Conservation (phyloP, 2,797 vertebrate genomes). For the Diglossa cyanea region DNA sequence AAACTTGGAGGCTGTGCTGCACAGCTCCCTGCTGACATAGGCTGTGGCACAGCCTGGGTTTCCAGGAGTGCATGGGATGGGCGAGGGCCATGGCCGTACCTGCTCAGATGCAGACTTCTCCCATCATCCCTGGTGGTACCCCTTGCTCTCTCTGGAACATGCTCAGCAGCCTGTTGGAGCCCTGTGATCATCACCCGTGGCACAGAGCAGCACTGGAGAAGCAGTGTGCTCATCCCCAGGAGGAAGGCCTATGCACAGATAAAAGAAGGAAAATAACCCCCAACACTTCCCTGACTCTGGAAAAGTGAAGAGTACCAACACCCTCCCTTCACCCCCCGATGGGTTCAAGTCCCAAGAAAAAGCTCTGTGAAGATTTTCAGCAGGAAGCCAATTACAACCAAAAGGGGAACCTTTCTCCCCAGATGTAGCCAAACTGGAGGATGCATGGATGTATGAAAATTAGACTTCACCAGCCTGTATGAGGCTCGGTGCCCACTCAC, state of each 20-base stretch:
- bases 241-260: neutral
- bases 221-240: no score
- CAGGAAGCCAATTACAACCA: neutral
- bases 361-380: neutral
- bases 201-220: neutral
- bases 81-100: fast-evolving
- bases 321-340: fast-evolving
- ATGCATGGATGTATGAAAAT: neutral
- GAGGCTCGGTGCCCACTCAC: neutral
- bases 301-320: neutral
- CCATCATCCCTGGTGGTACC: neutral
- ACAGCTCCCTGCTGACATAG: neutral
- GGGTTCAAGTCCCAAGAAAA: neutral
- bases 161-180: fast-evolving
- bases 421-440: neutral
- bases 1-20: neutral
- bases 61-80: neutral
- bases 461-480: neutral
- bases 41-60: neutral
- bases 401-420: neutral
- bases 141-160: neutral
- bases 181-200: fast-evolving
- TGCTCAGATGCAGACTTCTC: neutral
- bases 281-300: neutral
- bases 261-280: neutral